phyloP scores from a whole-genome alignment of 2,888 invertebrate species.

The Melikaiella ostensackeni region DNA sequence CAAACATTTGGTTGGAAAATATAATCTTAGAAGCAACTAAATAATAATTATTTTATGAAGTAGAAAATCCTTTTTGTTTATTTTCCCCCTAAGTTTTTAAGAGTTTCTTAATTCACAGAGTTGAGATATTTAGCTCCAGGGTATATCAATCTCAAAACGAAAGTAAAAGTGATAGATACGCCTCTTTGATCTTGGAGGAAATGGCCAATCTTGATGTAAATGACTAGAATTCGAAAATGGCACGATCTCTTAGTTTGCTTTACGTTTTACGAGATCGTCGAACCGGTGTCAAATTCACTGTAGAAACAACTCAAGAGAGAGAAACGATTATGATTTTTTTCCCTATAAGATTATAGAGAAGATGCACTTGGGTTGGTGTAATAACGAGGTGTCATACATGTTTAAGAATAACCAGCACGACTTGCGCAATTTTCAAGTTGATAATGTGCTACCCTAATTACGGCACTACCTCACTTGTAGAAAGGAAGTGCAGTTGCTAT shows the following conservation, averaged over 20 bases:
- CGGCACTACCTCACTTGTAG: background rate
- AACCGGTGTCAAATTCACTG: background rate
- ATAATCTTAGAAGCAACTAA: background rate
- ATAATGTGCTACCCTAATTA: background rate
- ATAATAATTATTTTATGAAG: background rate
- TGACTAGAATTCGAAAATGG: background rate
- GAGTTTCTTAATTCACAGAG: background rate
- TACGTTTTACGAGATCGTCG: background rate
- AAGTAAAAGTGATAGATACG: constrained; percentile 1
- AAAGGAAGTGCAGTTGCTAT: background rate
- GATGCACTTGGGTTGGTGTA: background rate
- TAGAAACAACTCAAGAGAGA: background rate
- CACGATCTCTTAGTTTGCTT: background rate
- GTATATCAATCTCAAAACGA: background rate
- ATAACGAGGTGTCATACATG: background rate
- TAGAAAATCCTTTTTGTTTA: background rate
- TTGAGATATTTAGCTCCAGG: background rate
- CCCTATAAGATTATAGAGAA: background rate
- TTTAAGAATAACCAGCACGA: background rate
- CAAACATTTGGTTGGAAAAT: background rate
- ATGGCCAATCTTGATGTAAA: background rate
- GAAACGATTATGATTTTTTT: background rate
- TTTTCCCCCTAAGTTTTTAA: too few relatives aligned
- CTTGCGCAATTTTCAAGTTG: background rate
- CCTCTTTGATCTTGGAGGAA: background rate